Percentiles rank a stretch among this genome's conserved stretches.
phyloP scores from a whole-genome alignment of 1,140 invertebrate species.

The Piezodorus guildinii region DNA sequence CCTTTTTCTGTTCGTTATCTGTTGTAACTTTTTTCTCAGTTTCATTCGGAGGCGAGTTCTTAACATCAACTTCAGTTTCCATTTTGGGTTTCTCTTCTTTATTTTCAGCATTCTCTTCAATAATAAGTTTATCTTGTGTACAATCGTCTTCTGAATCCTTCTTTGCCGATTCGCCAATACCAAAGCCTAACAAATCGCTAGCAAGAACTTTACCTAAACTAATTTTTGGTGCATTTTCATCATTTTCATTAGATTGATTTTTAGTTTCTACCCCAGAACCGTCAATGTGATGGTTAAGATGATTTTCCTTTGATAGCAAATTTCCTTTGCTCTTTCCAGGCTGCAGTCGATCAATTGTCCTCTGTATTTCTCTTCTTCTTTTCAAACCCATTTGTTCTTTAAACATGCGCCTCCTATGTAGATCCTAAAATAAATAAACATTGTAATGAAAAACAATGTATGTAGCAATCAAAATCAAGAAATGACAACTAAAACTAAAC shows the following conservation, averaged over 20 bases:
- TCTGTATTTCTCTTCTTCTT: slow-evolving; percentile 58
- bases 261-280: slow-evolving; percentile 37
- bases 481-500: not conserved
- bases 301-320: slow-evolving; percentile 42
- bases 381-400: slow-evolving; percentile 29
- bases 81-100: slow-evolving; percentile 32
- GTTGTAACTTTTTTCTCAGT: slow-evolving; percentile 27
- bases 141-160: slow-evolving; percentile 26
- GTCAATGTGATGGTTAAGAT: slow-evolving; percentile 17
- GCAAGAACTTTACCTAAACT: slow-evolving; percentile 68
- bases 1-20: slow-evolving; percentile 39
- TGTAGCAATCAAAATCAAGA: no score
- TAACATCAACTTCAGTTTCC: slow-evolving; percentile 22
- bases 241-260: slow-evolving; percentile 41
- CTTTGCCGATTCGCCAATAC: slow-evolving; percentile 21
- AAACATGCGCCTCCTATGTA: slow-evolving; percentile 25
- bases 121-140: slow-evolving; percentile 19
- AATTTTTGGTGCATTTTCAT: slow-evolving; percentile 58
- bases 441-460: not conserved
- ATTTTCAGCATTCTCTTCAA: slow-evolving; percentile 31
- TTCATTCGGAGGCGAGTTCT: slow-evolving; percentile 21
- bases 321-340: slow-evolving; percentile 77
- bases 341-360: slow-evolving; percentile 68
- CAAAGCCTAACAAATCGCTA: slow-evolving; percentile 36
- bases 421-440: slow-evolving; percentile 26